Evolutionary conservation across 2,113 vertebrate species (phyloP), one percentile per base, ranked within the genome.

Genomic region (Eupsittula cactorum): DNA sequence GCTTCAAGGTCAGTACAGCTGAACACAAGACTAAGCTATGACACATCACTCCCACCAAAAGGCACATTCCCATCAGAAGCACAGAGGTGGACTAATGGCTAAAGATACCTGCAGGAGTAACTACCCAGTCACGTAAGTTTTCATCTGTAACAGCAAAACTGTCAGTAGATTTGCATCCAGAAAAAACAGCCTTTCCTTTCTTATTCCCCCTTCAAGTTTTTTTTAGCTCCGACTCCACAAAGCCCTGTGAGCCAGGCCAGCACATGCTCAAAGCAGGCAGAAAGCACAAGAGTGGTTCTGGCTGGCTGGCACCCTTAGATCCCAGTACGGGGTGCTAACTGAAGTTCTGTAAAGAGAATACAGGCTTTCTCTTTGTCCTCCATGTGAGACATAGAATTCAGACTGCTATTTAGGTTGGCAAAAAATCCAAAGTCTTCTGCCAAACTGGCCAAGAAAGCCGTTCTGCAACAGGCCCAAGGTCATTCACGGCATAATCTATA

Each of bases 331-430:
- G 64, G 85, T 18, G 57, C 64, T 25, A 64, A 0, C 57, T 90
- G 82, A 63, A 50, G 79, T 7, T 86, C 77, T 93, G 80, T 46
- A 25, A 42, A 42, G 60, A 88, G 80, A 92, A 88, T 28, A 86
- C 77, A 94, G 70, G 55, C 92, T 86, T 41, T 64, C 35, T 71
- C 81, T 94, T 83, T 92, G 93, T 92, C 65, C 88, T 93, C 81
- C 90, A 49, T 64, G 60, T 17, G 46, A 92, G 87, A 95, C 82
- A 79, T 49, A 81, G 39, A 91, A 57, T 19, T 91, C 81, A 95
- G 77, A 31, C 93, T 91, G 92, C 64, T 96, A 90, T 93, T 96
- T 96, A 41, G 80, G 39, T 91, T 97, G 96, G 95, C 93, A 78
- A 60, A 82, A 62, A 69, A 12, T 1, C 12, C 65, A 29, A 71